These are phyloP conservation scores for Gobius niger DNA, from an alignment of 2,113 vertebrate genomes.

Conservation along the genomic window DNA sequence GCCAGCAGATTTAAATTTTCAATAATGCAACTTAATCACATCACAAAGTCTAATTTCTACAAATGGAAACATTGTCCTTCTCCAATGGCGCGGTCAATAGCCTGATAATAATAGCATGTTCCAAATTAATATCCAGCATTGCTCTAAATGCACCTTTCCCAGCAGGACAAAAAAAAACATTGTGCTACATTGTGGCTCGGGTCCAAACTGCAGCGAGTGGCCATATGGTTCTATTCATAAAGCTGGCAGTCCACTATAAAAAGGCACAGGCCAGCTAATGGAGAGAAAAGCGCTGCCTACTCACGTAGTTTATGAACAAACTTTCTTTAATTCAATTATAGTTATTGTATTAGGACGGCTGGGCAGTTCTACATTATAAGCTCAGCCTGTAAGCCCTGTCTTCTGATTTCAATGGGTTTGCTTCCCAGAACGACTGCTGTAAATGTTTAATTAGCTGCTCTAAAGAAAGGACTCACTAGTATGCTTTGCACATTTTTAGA, in stretches of 20 bases:
- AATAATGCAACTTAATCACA: slow-evolving; percentile 4
- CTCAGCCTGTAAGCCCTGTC: background rate
- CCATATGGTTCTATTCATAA: slow-evolving; percentile 27
- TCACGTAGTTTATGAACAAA: slow-evolving; percentile 9
- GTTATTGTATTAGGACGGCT: slow-evolving; percentile 2
- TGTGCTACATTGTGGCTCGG: slow-evolving; percentile 10
- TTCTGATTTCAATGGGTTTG: slow-evolving; percentile 14
- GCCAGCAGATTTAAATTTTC: background rate
- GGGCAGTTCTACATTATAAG: background rate
- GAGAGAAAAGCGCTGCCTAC: slow-evolving; percentile 6
- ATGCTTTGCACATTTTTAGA: background rate
- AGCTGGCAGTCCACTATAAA: slow-evolving; percentile 4
- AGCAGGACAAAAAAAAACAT: background rate
- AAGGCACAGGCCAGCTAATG: slow-evolving; percentile 7
- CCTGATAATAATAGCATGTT: background rate
- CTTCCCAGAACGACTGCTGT: background rate
- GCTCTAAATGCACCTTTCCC: background rate
- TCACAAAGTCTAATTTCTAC: slow-evolving; percentile 1
- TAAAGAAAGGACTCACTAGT: slow-evolving; percentile 22
- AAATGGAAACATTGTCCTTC: background rate
- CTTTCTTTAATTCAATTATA: slow-evolving; percentile 18
- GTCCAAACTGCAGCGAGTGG: slow-evolving; percentile 9
- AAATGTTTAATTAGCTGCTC: slow-evolving; percentile 3
- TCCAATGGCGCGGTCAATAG: slow-evolving; percentile 2
- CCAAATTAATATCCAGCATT: background rate